Evolutionary conservation across 2,113 vertebrate genomes (phyloP).

Genomic region (Pomatorhinus ruficollis): DNA sequence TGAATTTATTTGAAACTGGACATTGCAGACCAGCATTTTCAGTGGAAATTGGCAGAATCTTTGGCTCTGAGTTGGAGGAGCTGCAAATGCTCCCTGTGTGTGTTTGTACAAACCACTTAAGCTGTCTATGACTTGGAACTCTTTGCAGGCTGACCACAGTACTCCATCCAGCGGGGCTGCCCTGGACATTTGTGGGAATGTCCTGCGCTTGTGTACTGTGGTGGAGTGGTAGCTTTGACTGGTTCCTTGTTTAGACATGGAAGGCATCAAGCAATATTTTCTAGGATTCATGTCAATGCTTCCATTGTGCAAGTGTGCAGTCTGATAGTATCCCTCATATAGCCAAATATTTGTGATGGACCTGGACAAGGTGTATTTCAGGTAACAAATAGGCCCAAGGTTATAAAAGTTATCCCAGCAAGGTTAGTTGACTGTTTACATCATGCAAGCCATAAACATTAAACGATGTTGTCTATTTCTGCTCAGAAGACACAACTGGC

Average conservation of each 20-base stretch:
- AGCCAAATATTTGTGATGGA: not conserved
- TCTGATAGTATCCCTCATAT: not conserved
- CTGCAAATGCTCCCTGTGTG: not conserved
- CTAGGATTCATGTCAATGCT: not conserved
- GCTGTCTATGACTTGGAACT: not conserved
- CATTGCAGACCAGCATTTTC: not conserved
- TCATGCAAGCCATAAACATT: not conserved
- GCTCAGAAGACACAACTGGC: not conserved
- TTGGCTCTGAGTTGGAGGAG: not conserved
- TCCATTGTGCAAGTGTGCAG: not conserved
- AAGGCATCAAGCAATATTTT: not conserved
- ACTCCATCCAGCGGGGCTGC: not conserved
- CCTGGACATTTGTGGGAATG: not conserved
- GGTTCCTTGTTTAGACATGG: not conserved
- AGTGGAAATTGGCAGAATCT: not conserved
- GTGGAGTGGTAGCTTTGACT: not conserved
- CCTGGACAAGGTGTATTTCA: not conserved
- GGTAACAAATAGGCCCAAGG: not conserved
- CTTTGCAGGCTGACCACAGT: not conserved
- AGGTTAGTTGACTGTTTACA: not conserved
- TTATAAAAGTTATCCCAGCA: not conserved
- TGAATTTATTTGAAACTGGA: not conserved
- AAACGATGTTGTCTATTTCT: not conserved
- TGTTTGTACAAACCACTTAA: not conserved
- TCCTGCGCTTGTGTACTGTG: not conserved